phyloP scores from a whole-genome alignment of 1,140 invertebrate genomes.

The Asbolus verrucosus region DNA sequence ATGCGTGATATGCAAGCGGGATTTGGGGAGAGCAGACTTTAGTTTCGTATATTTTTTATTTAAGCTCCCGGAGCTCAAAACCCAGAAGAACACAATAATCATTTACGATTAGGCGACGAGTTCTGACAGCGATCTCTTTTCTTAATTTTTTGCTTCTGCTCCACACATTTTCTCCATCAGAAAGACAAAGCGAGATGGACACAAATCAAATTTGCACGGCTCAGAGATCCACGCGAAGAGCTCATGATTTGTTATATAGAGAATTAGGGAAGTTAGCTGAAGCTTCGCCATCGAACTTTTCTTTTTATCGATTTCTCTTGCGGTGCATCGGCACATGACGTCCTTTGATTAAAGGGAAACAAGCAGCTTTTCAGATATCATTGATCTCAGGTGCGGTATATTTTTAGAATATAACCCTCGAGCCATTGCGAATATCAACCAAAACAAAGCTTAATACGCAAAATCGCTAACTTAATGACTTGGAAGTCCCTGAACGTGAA shows the following conservation, averaged over 20 bases:
- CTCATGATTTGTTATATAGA: conserved; percentile 22
- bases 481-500: background rate
- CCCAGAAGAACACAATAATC: no score
- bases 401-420: background rate
- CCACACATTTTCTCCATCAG: conserved; percentile 19
- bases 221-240: conserved; percentile 7
- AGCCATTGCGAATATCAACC: no score
- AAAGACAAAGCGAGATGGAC: conserved; percentile 32
- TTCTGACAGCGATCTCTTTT: background rate
- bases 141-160: conserved; percentile 11
- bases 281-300: conserved; percentile 14
- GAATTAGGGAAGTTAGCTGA: conserved; percentile 21
- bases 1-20: no score
- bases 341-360: no score
- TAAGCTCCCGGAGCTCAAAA: no score
- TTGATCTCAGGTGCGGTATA: background rate
- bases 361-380: no score
- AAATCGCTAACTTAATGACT: background rate
- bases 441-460: background rate
- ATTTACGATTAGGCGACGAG: conserved; percentile 11
- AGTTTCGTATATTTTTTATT: no score
- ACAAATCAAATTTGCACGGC: conserved; percentile 29
- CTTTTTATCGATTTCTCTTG: background rate
- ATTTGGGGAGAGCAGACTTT: no score
- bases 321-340: no score